phyloP scores from a whole-genome alignment of 1,140 invertebrate genomes.

The Nebria ingens region DNA sequence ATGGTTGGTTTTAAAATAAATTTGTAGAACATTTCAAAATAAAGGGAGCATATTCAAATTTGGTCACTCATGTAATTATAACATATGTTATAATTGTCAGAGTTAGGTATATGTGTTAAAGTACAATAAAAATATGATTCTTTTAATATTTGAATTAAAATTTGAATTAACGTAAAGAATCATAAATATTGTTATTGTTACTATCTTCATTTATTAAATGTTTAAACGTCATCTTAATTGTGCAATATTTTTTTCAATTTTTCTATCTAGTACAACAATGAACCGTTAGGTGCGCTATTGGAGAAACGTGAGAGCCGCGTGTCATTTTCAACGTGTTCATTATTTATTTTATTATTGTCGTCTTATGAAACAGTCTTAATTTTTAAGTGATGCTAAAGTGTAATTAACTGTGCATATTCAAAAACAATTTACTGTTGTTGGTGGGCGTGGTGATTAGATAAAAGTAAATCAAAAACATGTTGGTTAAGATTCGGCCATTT shows the following conservation, averaged over 20 bases:
- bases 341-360: constrained; percentile 6
- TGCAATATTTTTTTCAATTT: not conserved
- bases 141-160: no score
- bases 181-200: not conserved
- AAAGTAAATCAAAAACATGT: constrained; percentile 28
- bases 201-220: not conserved
- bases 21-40: no score
- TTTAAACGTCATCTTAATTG: not conserved
- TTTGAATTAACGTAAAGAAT: not conserved
- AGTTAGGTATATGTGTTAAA: no score
- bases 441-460: constrained; percentile 12
- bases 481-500: constrained; percentile 35
- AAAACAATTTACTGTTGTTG: constrained; percentile 12
- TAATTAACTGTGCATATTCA: constrained; percentile 6
- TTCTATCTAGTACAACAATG: not conserved
- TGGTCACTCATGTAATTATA: no score
- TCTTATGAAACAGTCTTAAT: constrained; percentile 27
- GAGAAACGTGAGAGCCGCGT: constrained; percentile 37
- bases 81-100: no score
- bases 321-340: constrained; percentile 26
- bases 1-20: no score
- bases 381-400: constrained; percentile 15
- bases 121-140: no score
- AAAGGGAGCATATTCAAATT: no score
- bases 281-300: constrained; percentile 24